Percentiles rank a stretch among this genome's conserved stretches.
These are phyloP conservation scores for Yponomeuta evonymella DNA, from an alignment of 2,888 invertebrate genomes.

Conservation along the genomic window DNA sequence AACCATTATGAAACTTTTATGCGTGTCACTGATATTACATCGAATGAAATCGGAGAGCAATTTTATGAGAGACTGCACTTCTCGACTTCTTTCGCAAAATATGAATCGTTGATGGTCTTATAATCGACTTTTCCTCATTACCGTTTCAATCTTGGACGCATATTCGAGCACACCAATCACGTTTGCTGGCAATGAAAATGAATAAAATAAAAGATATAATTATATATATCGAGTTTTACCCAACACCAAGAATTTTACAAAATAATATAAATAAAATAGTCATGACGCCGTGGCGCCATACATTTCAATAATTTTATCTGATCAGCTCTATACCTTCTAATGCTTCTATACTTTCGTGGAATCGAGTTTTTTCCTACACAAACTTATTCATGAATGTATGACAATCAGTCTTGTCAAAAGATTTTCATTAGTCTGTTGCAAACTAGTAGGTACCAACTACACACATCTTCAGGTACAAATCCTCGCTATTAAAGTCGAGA, in stretches of 20 bases:
- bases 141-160: background rate
- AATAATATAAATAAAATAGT: too few relatives aligned
- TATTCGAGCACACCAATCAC: background rate
- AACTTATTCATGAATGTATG: too few relatives aligned
- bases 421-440: background rate
- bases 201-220: too few relatives aligned
- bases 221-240: too few relatives aligned
- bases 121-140: background rate
- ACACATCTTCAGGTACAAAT: background rate
- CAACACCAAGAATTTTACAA: too few relatives aligned
- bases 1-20: constrained; percentile 14
- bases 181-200: too few relatives aligned
- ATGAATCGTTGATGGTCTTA: background rate
- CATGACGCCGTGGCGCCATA: too few relatives aligned
- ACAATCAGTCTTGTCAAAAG: background rate
- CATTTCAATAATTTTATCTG: too few relatives aligned
- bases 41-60: background rate
- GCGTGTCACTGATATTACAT: background rate
- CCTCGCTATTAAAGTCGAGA: background rate
- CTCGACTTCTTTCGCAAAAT: background rate
- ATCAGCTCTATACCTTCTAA: too few relatives aligned
- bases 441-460: background rate
- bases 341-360: background rate
- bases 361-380: background rate
- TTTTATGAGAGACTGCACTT: constrained; percentile 6